Percentiles rank a stretch among this genome's conserved stretches.
Evolutionary conservation across 2,888 invertebrate genomes (phyloP).

Genomic region (Labia minor): DNA sequence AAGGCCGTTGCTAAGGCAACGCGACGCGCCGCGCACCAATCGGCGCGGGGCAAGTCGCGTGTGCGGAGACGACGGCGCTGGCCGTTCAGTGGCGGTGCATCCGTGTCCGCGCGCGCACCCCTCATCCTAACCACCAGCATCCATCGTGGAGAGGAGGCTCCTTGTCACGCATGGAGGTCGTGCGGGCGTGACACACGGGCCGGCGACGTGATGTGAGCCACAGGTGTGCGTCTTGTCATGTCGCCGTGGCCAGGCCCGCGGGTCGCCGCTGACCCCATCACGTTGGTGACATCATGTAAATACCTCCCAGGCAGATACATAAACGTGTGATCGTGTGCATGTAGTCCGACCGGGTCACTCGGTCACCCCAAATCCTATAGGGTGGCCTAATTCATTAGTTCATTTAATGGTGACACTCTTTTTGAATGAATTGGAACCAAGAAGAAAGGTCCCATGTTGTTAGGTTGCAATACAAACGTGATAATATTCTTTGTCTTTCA

Average conservation of each 20-base stretch:
- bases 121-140: background rate
- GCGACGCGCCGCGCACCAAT: background rate
- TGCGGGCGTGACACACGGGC: background rate
- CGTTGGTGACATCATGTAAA: background rate
- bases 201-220: conserved; percentile 8
- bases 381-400: too few species aligned
- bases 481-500: too few species aligned
- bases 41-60: background rate
- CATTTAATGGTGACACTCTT: too few species aligned
- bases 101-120: background rate
- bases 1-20: background rate
- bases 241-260: background rate
- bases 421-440: too few species aligned
- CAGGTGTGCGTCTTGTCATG: background rate
- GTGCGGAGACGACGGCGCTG: background rate
- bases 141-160: background rate
- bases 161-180: background rate
- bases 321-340: too few species aligned
- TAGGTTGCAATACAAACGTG: too few species aligned
- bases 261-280: background rate
- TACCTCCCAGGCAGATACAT: background rate
- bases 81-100: background rate
- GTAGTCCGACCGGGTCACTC: background rate
- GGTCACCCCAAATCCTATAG: too few species aligned
- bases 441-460: too few species aligned